phyloP scores from a whole-genome alignment of 2,888 invertebrate species.

The Leucania comma region DNA sequence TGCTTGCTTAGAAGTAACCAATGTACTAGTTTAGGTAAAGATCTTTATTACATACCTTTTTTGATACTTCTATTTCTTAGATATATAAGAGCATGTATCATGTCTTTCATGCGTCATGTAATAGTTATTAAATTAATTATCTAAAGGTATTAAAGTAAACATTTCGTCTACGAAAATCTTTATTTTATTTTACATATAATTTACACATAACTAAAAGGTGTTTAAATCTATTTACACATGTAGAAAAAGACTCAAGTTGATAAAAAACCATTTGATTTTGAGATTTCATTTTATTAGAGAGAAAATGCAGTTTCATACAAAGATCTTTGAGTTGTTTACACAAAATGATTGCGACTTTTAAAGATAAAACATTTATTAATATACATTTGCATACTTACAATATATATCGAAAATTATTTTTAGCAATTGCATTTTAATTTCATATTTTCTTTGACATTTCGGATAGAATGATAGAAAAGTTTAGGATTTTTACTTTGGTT shows the following conservation, averaged over 20 bases:
- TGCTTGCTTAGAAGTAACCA: neutral
- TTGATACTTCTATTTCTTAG: constrained; percentile 61
- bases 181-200: constrained; percentile 88
- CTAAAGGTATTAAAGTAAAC: constrained; percentile 72
- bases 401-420: constrained; percentile 39
- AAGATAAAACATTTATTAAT: constrained; percentile 55
- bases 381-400: constrained; percentile 43
- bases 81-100: constrained; percentile 87
- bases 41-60: constrained; percentile 19
- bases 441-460: constrained; percentile 19
- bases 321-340: constrained; percentile 62
- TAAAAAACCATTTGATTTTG: constrained; percentile 72
- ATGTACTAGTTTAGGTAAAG: neutral
- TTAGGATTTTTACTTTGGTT: constrained; percentile 34
- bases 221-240: constrained; percentile 82
- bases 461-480: constrained; percentile 46
- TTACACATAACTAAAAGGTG: constrained; percentile 83
- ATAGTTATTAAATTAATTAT: constrained; percentile 33
- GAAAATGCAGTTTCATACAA: constrained; percentile 63
- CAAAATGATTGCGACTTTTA: constrained; percentile 55
- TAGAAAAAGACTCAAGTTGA: constrained; percentile 76
- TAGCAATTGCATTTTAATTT: constrained; percentile 33
- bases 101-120: constrained; percentile 47
- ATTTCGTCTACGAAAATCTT: constrained; percentile 86
- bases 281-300: constrained; percentile 75